Conservation (phyloP, 1,140 invertebrate species). For the Drosophila kohkoa region DNA sequence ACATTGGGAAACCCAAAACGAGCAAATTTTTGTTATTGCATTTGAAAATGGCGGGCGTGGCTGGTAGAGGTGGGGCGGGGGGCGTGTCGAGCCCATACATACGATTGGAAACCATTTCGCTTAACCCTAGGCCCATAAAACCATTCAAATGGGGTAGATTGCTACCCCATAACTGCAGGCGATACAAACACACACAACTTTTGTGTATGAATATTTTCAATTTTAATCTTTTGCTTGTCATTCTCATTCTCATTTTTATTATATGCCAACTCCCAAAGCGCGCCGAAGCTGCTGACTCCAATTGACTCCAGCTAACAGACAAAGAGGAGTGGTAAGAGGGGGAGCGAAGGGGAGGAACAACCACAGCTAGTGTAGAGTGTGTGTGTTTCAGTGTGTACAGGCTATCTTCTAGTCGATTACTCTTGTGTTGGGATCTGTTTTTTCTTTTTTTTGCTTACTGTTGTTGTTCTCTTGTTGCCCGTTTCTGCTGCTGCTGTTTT, state of each 20-base stretch:
- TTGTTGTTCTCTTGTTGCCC: slow-evolving; percentile 34
- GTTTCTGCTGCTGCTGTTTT: slow-evolving; percentile 30
- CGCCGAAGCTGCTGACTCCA: background rate
- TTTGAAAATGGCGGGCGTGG: slow-evolving; percentile 79
- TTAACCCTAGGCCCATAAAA: slow-evolving; percentile 21
- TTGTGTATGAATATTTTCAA: slow-evolving; percentile 4
- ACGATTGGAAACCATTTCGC: slow-evolving; percentile 57
- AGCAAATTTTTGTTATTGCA: slow-evolving; percentile 80
- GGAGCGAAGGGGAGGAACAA: too few species aligned
- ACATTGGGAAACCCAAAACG: slow-evolving; percentile 69
- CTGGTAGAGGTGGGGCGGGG: slow-evolving; percentile 18
- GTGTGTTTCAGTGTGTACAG: background rate
- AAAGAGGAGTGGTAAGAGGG: too few species aligned
- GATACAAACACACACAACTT: background rate
- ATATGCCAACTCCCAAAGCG: background rate
- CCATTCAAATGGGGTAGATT: slow-evolving; percentile 5
- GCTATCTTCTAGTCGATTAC: slow-evolving; percentile 13
- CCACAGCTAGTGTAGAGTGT: background rate
- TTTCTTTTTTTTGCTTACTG: slow-evolving; percentile 2
- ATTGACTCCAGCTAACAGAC: background rate
- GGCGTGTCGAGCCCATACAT: slow-evolving; percentile 68
- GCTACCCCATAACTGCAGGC: background rate
- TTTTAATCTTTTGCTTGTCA: slow-evolving; percentile 2
- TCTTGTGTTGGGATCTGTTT: slow-evolving; percentile 30
- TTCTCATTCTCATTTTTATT: background rate